Percentiles rank a stretch among this genome's conserved stretches.
These are phyloP conservation scores for Ichneumoninae sp. DNA, from an alignment of 2,888 invertebrate species.

Conservation along the genomic window DNA sequence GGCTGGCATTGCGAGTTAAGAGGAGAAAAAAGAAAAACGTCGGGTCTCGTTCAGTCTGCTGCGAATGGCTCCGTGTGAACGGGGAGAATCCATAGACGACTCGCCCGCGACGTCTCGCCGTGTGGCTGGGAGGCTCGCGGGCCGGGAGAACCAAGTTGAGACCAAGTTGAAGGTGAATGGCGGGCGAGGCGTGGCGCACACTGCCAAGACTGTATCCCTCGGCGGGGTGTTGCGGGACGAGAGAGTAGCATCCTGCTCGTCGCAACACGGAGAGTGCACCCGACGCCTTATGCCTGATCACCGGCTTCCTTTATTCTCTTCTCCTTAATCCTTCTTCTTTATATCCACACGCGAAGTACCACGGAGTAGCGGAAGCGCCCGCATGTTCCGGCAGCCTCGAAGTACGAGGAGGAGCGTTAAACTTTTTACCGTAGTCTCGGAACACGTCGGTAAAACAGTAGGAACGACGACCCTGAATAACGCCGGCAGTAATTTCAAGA, in stretches of 20 bases:
- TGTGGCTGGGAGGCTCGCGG: slow-evolving; percentile 49
- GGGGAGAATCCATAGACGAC: slow-evolving; percentile 27
- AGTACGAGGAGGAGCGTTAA: background rate
- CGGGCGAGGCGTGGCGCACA: slow-evolving; percentile 80
- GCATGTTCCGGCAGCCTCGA: slow-evolving; percentile 27
- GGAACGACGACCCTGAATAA: background rate
- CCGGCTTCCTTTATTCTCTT: slow-evolving; percentile 79
- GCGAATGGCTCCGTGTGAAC: slow-evolving; percentile 2
- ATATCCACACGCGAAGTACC: slow-evolving; percentile 29
- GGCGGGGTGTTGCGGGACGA: slow-evolving; percentile 51
- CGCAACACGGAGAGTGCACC: slow-evolving; percentile 61
- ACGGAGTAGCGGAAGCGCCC: background rate
- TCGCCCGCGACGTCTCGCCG: slow-evolving; percentile 37
- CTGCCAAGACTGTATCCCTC: slow-evolving; percentile 48
- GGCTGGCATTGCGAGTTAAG: slow-evolving; percentile 5
- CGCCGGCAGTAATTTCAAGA: background rate
- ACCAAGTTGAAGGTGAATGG: slow-evolving; percentile 84
- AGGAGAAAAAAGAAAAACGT: background rate
- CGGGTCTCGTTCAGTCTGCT: background rate
- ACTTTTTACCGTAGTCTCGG: slow-evolving; percentile 4
- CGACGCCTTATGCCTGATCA: slow-evolving; percentile 77
- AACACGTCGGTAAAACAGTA: background rate
- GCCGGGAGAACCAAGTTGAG: slow-evolving; percentile 68
- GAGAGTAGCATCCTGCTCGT: slow-evolving; percentile 79
- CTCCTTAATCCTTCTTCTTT: slow-evolving; percentile 40